Evolutionary conservation across 2,888 invertebrate species (phyloP), one percentile per base, ranked within the genome.

Genomic region (Hypomecis punctinalis): DNA sequence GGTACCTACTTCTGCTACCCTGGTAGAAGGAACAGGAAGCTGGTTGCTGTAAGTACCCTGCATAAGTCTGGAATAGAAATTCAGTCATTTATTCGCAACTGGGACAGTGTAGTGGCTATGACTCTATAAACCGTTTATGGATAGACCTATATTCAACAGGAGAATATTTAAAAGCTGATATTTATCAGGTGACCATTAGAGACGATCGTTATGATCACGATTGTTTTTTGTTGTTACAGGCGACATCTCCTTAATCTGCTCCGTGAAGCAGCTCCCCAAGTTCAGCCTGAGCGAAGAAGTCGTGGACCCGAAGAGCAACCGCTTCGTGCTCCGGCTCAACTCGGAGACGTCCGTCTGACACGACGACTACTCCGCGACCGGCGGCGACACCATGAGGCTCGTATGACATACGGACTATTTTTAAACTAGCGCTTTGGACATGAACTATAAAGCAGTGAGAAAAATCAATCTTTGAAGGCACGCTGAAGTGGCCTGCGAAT

Each of bases 311-410:
- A 98, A 98, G 88, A 97, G 97, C 78, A 98, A 99, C 89, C 97
- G 98, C 84, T 99, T 99, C 94, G 96, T 99, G 57, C 93, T 99
- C 71, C 94, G 98, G 82, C 93, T 99, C 51, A 99, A 98, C 84
- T 99, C 99, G 0, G 99, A 99, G 88, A 99, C 99, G 51, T 98
- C 98, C 0, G 99, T 99, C 89, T 99, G 96, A 97, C 95, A 90
- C 74, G 89, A 89, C 68, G 90, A 88, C 74, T 82, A 71, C 10
- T 82, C 70, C 11, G 62, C 75, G 51, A 23, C 9, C 0, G 49
- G 59, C 45, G 74, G 82, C 11, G 88, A 87, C 40, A 88, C 60
- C 0, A 39, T 61, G 57, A 79, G 91, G 70, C 81, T 90, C 61
- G 93, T 92, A 85, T 92, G 91, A 92, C 89, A 84, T 42, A 11